A percentile compares a stretch with the other conserved stretches of the same genome.
phyloP scores from a whole-genome alignment of 2,797 vertebrate species.

The Netta rufina region DNA sequence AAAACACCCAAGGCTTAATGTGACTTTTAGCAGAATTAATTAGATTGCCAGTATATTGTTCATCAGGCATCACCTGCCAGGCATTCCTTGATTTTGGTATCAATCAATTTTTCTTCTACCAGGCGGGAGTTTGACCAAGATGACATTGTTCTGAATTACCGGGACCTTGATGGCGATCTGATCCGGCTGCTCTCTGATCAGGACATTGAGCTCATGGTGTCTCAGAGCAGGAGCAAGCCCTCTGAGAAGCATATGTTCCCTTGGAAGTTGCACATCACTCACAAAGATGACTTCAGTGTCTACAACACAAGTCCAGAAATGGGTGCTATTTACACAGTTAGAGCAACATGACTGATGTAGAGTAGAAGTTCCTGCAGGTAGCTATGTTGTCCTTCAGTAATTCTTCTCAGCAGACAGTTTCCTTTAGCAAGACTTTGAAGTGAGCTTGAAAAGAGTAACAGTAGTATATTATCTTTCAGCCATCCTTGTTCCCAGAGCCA shows the following conservation, averaged over 20 bases:
- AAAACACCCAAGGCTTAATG: neutral
- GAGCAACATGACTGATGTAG: neutral
- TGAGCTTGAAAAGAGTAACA: neutral
- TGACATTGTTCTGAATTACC: slow-evolving; percentile 89
- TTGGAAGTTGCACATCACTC: slow-evolving; percentile 89
- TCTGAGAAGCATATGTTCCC: slow-evolving; percentile 78
- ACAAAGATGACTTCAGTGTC: slow-evolving; percentile 81
- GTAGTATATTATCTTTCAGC: neutral
- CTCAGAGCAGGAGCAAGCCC: slow-evolving; percentile 70
- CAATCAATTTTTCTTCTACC: neutral
- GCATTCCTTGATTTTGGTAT: neutral
- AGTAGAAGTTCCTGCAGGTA: neutral
- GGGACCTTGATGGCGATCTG: slow-evolving; percentile 87
- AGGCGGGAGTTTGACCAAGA: slow-evolving; percentile 86
- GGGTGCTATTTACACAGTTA: neutral
- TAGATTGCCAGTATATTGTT: neutral
- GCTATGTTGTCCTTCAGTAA: neutral
- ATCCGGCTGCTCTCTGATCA: slow-evolving; percentile 89
- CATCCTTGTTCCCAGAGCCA: neutral
- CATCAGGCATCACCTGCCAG: neutral
- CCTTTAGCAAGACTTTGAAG: neutral
- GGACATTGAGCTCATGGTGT: slow-evolving; percentile 89
- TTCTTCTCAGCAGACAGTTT: neutral
- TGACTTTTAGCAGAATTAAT: slow-evolving; percentile 1
- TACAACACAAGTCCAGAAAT: slow-evolving; percentile 80